These are phyloP conservation scores for Ciconia boyciana DNA, from an alignment of 2,113 vertebrate genomes.

Conservation along the genomic window DNA sequence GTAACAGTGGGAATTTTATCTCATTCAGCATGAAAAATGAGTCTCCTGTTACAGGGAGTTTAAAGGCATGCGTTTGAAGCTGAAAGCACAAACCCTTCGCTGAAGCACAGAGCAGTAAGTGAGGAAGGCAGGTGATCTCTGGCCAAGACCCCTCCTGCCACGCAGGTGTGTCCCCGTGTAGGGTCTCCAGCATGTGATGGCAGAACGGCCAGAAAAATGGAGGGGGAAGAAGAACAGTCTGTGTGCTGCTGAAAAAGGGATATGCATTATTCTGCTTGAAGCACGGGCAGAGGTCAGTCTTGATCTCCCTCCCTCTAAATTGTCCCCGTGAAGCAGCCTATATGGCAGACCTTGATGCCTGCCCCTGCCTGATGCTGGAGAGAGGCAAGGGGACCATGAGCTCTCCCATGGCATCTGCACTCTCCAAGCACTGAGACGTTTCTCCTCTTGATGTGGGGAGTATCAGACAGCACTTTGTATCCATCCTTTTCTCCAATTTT, in stretches of 20 bases:
- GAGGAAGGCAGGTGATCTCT: background rate
- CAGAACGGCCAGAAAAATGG: background rate
- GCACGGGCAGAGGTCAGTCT: background rate
- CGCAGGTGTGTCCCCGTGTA: accelerated
- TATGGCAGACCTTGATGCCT: background rate
- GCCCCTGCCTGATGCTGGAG: background rate
- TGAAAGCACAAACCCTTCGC: background rate
- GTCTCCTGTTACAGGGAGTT: background rate
- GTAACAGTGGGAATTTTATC: constrained; percentile 45
- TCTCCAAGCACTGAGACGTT: accelerated
- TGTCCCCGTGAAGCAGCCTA: background rate
- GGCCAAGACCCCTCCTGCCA: background rate
- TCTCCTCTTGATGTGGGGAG: accelerated
- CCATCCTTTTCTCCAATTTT: background rate
- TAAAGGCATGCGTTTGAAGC: constrained; percentile 6
- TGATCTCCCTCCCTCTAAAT: background rate
- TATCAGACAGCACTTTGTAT: background rate
- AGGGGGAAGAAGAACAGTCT: accelerated
- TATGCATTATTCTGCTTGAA: background rate
- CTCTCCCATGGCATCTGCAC: accelerated
- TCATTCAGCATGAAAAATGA: constrained; percentile 17
- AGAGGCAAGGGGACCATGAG: accelerated
- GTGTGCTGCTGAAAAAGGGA: background rate
- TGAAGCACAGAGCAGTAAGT: background rate
- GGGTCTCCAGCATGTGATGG: background rate